Evolutionary conservation across 2,797 vertebrate genomes (phyloP).

Genomic region (Thunnus albacares): DNA sequence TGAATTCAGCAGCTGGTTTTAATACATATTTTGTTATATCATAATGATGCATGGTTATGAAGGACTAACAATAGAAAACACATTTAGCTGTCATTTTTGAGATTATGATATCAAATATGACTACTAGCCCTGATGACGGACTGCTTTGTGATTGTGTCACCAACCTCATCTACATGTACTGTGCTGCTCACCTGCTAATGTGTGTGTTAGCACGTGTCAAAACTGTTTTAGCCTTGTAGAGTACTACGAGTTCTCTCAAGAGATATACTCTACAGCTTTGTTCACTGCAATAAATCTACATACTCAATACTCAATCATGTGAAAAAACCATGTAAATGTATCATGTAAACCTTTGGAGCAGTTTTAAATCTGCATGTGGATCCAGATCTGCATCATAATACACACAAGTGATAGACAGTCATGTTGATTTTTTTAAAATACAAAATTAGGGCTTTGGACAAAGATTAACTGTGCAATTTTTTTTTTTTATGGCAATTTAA

Average conservation of each 20-base stretch:
- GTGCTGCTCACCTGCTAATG: background rate
- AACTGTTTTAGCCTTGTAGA: background rate
- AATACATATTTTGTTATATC: background rate
- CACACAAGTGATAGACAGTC: too few species aligned
- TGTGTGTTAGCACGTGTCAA: too few species aligned
- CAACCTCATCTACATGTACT: background rate
- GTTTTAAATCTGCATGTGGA: background rate
- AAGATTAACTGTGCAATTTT: too few species aligned
- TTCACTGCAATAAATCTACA: background rate
- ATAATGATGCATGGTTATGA: background rate
- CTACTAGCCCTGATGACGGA: background rate
- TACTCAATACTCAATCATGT: background rate
- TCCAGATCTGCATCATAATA: too few species aligned
- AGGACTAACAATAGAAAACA: too few species aligned
- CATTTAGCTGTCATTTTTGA: background rate
- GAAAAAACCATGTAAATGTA: background rate
- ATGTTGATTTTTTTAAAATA: too few species aligned
- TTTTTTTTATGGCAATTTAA: too few species aligned
- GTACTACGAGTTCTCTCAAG: too few species aligned
- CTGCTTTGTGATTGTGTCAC: background rate
- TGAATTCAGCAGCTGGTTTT: background rate
- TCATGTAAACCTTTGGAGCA: background rate
- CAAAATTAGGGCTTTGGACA: too few species aligned
- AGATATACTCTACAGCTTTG: too few species aligned
- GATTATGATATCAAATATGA: too few species aligned